Base-by-base conservation (phyloP, 2,888 invertebrate genomes). In the Cataglyphis livida region DNA sequence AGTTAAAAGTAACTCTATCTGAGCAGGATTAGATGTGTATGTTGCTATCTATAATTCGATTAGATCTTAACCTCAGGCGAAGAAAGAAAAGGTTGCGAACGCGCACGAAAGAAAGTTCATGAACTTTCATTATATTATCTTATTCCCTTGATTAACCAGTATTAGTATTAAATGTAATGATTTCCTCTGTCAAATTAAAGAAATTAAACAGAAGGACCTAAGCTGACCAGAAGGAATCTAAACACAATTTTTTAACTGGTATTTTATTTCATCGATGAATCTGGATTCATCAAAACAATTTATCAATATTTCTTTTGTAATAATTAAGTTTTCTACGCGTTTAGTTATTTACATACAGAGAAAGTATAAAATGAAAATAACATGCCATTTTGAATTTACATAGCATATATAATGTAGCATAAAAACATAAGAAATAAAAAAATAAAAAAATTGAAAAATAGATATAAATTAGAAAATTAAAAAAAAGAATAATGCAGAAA, bases 121-220 rank as follows among this genome's bases (percentile, higher is more conserved):
- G 93, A 93, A 94, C 93, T 92, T 93, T 93, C 92, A 93, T 94
- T 94, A 94, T 92, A 92, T 94, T 94, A 92, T 91, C 91, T 92
- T 89, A 89, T 88, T 89, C 90, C 90, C 91, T 91, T 90, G 91
- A 89, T 91, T 91, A 90, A 83, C 89, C 87, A 85, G 87, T 91
- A 93, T 94, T 94, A 93, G 92, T 91, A 92, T 92, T 91, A 89
- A 91, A 90, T 90, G 90, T 93, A 93, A 93, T 91, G 91, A 91
- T 92, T 92, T 91, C 90, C 91, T 91, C 87, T 88, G 91, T 91
- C 92, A 93, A 94, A 94, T 93, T 93, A 92, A 93, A 92, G 90
- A 91, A 93, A 92, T 92, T 93, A 91, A 93, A 93, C 90, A 15
- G 4, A 61, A 44, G 89, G 90, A 92, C 91, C 88, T 89, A 90